Evolutionary conservation across 2,797 vertebrate genomes (phyloP).

Genomic region (Gila robusta): DNA sequence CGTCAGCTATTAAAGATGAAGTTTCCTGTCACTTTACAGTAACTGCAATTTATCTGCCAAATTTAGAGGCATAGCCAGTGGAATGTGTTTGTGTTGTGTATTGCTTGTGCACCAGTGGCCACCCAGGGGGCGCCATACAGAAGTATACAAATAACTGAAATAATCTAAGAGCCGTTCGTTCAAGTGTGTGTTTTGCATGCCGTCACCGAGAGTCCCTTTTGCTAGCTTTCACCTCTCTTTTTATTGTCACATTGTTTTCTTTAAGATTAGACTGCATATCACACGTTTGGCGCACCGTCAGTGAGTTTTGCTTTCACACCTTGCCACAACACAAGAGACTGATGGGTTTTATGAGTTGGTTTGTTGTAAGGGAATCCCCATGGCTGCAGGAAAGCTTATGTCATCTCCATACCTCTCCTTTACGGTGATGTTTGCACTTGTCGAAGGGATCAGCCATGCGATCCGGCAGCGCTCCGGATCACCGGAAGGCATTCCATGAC

Average conservation of each 20-base stretch:
- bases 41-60: slow-evolving; percentile 58
- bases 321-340: slow-evolving; percentile 46
- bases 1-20: slow-evolving; percentile 40
- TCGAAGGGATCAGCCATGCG: slow-evolving; percentile 69
- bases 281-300: slow-evolving; percentile 58
- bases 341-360: slow-evolving; percentile 55
- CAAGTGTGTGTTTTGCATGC: slow-evolving; percentile 70
- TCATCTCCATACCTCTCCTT: slow-evolving; percentile 74
- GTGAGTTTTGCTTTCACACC: slow-evolving; percentile 57
- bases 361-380: slow-evolving; percentile 77
- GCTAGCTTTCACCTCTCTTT: slow-evolving; percentile 54
- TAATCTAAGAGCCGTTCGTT: slow-evolving; percentile 66
- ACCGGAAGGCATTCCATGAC: slow-evolving; percentile 11
- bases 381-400: slow-evolving; percentile 70
- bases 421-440: slow-evolving; percentile 73
- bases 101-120: slow-evolving; percentile 61
- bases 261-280: slow-evolving; percentile 70
- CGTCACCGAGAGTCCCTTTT: slow-evolving; percentile 55
- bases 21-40: slow-evolving; percentile 47
- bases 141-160: slow-evolving; percentile 53
- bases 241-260: slow-evolving; percentile 46
- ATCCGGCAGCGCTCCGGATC: slow-evolving; percentile 40
- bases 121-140: slow-evolving; percentile 71
- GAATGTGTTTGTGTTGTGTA: slow-evolving; percentile 59
- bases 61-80: slow-evolving; percentile 51